A percentile compares a stretch with the other conserved stretches of the same genome.
These are phyloP conservation scores for Poecilia wingei DNA, from an alignment of 2,797 vertebrate species.

Conservation along the genomic window DNA sequence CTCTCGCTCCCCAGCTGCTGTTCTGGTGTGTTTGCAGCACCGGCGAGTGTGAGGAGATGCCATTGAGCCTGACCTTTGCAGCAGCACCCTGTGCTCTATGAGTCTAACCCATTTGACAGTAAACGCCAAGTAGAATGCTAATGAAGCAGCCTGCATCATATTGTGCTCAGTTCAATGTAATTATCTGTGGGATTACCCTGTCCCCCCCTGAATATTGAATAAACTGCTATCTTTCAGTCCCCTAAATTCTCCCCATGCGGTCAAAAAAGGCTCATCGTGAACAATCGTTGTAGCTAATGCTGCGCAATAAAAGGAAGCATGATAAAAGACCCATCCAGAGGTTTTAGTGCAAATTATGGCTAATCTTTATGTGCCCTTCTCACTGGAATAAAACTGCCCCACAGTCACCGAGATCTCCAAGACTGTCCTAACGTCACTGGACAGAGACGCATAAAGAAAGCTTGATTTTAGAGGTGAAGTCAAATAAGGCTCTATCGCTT, in stretches of 20 bases:
- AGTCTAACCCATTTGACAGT: constrained; percentile 73
- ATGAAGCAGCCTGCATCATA: constrained; percentile 53
- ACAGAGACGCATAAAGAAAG: neutral
- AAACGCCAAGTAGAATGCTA: constrained; percentile 64
- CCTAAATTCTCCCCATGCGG: constrained; percentile 27
- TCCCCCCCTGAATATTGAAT: constrained; percentile 48
- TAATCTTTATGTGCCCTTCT: constrained; percentile 2
- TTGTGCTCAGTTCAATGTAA: constrained; percentile 43
- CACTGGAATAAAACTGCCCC: neutral
- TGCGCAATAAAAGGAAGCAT: neutral
- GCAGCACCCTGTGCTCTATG: constrained; percentile 52
- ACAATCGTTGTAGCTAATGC: neutral
- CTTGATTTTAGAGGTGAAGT: neutral
- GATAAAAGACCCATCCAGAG: neutral
- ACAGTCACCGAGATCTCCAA: neutral
- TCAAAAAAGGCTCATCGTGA: constrained; percentile 40
- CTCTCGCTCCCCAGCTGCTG: constrained; percentile 62
- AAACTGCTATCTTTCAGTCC: constrained; percentile 44
- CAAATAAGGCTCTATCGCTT: neutral
- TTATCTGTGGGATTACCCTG: constrained; percentile 48
- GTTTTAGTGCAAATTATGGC: neutral
- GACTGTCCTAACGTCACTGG: neutral
- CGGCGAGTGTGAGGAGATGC: constrained; percentile 57
- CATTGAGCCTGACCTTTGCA: constrained; percentile 70
- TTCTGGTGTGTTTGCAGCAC: constrained; percentile 52